These are phyloP conservation scores for Rhinoptilus africanus DNA, from an alignment of 2,113 vertebrate genomes.

Conservation along the genomic window DNA sequence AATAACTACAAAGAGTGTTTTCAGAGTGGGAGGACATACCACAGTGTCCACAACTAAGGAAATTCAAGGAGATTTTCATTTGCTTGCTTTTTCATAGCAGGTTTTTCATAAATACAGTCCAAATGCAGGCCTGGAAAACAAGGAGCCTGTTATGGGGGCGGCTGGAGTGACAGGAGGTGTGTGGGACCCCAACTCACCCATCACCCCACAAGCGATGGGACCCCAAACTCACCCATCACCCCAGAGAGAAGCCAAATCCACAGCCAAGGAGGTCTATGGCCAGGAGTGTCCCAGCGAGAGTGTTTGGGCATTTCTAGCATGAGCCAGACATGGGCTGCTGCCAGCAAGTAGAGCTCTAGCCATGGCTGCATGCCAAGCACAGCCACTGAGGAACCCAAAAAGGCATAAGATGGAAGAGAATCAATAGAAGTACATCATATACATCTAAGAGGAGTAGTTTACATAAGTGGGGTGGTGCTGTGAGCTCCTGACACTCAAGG, in stretches of 20 bases:
- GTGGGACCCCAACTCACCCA: neutral
- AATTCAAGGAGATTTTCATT: neutral
- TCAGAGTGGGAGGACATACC: neutral
- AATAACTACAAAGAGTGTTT: neutral
- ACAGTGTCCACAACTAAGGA: neutral
- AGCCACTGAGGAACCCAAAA: neutral
- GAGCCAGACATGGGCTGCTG: accelerated
- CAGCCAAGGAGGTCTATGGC: neutral
- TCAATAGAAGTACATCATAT: neutral
- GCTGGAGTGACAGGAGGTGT: neutral
- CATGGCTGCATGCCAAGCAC: neutral
- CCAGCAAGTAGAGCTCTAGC: neutral
- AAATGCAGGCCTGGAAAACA: neutral
- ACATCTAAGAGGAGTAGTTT: neutral
- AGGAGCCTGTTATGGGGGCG: neutral
- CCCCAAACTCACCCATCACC: neutral
- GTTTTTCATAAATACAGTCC: neutral
- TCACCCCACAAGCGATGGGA: too few species aligned
- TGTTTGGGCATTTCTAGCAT: accelerated
- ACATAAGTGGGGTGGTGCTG: neutral
- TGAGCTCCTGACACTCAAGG: neutral
- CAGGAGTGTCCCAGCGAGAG: accelerated
- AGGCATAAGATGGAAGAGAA: neutral
- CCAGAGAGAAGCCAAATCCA: too few species aligned
- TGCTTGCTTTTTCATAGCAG: neutral